These are phyloP conservation scores for rabbit (Oryctolagus cuniculus) DNA, from an alignment of 2,113 vertebrate genomes.

Conservation along the genomic window mOryCun1.1 NC_091437.1:14266501-14267000, in stretches of 20 bases:
- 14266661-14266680: neutral
- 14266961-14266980: constrained; percentile 84
- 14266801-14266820: constrained; percentile 84
- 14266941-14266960: constrained; percentile 84
- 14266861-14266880: constrained; percentile 85
- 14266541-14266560: constrained; percentile 82
- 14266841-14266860: constrained; percentile 84
- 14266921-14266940: constrained; percentile 86
- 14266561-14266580: constrained; percentile 81
- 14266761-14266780: constrained; percentile 82
- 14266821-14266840: constrained; percentile 81
- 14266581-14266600: constrained; percentile 71
- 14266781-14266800: constrained; percentile 83
- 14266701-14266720: constrained; percentile 82
- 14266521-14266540: constrained; percentile 86
- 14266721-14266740: constrained; percentile 68
- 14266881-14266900: constrained; percentile 89
- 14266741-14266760: constrained; percentile 3
- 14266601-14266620: constrained; percentile 6
- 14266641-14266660: constrained; percentile 72
- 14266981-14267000: constrained; percentile 87
- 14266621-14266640: constrained; percentile 59
- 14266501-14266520: constrained; percentile 91
- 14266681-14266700: constrained; percentile 77
- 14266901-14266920: constrained; percentile 87